Conservation (phyloP, 2,797 vertebrate genomes). For the Meda fulgida region DNA sequence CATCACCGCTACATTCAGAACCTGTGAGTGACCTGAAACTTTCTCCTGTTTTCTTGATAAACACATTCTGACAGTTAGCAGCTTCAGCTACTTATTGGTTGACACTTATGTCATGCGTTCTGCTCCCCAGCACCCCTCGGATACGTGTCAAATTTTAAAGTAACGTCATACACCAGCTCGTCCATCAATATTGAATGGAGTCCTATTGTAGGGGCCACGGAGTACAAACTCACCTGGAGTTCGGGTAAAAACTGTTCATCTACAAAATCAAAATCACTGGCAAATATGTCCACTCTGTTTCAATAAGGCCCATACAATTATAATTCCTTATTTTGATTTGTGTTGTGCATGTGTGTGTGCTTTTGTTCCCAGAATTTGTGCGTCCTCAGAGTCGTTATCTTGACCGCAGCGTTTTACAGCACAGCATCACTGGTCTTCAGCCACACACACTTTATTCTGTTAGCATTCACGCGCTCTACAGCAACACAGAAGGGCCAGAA, state of each 20-base stretch:
- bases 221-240: slow-evolving; percentile 87
- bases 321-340: background rate
- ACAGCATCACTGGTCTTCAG: slow-evolving; percentile 75
- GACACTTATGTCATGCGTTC: background rate
- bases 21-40: slow-evolving; percentile 79
- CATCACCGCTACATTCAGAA: slow-evolving; percentile 84
- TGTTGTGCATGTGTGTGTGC: background rate
- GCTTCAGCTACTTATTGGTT: background rate
- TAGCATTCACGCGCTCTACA: slow-evolving; percentile 80
- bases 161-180: slow-evolving; percentile 80
- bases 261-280: background rate
- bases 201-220: slow-evolving; percentile 83
- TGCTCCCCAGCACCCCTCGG: slow-evolving; percentile 80
- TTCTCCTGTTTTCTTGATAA: slow-evolving; percentile 7
- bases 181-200: slow-evolving; percentile 86
- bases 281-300: background rate
- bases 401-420: slow-evolving; percentile 71
- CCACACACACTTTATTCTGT: slow-evolving; percentile 80
- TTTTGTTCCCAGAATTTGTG: slow-evolving; percentile 65
- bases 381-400: slow-evolving; percentile 76
- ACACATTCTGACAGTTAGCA: slow-evolving; percentile 13
- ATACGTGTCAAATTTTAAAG: slow-evolving; percentile 88
- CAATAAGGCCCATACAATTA: background rate
- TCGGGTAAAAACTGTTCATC: slow-evolving; percentile 66
- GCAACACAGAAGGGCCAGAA: slow-evolving; percentile 84